Base-by-base conservation (phyloP, 1,140 invertebrate species). In the Panagrolaimus sp. region DNA sequence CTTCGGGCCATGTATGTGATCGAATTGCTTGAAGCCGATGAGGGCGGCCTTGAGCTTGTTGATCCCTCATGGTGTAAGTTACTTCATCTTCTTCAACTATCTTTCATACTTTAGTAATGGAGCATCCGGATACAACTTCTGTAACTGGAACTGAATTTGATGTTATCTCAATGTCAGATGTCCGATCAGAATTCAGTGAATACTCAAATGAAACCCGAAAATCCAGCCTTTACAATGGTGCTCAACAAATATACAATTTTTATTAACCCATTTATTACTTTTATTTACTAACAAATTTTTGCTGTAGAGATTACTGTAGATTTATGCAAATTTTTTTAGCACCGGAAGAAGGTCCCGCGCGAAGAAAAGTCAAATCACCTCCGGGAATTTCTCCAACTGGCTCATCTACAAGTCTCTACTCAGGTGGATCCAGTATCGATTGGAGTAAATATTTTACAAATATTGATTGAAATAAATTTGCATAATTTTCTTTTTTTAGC, bases 1-100 rank as follows among this genome's bases (percentile, higher is more conserved):
- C 69, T 83, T 17, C 68, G 76, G 52, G 71, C 71, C 12, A 77
- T 83, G 68, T 82, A 78, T 69, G 72, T 82, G 45, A 82, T 82
- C 68, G 80, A 82, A 64, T 69, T 82, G 69, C 68, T 75, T 24
- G 80, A 82, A 63, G 69, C 80, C 63, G 80, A 82, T 45, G 80
- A 83, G 65, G 80, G 80, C 44, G 80, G 80, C 21, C 80, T 82
- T 38, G 80, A 82, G 71, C 78, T 82, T 43, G 80, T 82, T 58
- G 80, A 82, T 66, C 80, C 80, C 26, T 72, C 80, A 52, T 82
- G 80, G 80, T 82, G 81, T 82, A 80, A 82, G 80, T 75, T 21
- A 21, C 17, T 58, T 58, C 14, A 28, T n/a, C 52, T 28, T 58
- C 28, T 24, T 52, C 71, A 48, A 43, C 28, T 5, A n/a, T 66